Conservation (phyloP, 2,888 invertebrate species). For the Plusia festucae region DNA sequence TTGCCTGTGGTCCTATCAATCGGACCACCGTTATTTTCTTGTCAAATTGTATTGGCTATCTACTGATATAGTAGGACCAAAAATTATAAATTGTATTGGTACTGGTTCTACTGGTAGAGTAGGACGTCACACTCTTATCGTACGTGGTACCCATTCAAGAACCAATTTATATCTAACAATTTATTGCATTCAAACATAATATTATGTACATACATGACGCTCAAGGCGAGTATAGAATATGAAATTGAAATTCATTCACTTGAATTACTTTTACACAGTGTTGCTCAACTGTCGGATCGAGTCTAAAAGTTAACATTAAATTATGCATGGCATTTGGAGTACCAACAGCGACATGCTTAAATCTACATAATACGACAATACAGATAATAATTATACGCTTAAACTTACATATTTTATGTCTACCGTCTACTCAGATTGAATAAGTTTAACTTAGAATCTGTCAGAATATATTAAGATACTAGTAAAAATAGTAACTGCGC, state of each 20-base stretch:
- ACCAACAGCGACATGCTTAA: conserved; percentile 23
- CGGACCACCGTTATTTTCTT: too few species aligned
- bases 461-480: conserved; percentile 6
- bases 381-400: conserved; percentile 45
- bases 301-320: conserved; percentile 46
- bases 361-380: conserved; percentile 41
- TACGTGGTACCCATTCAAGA: conserved; percentile 56
- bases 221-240: conserved; percentile 50
- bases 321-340: conserved; percentile 46
- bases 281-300: conserved; percentile 43
- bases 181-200: conserved; percentile 44
- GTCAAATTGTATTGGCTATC: too few species aligned
- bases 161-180: conserved; percentile 55
- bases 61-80: too few species aligned
- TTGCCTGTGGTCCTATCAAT: too few species aligned
- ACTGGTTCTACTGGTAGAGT: too few species aligned
- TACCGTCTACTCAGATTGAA: conserved; percentile 28
- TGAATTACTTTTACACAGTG: conserved; percentile 52
- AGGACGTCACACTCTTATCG: conserved; percentile 32
- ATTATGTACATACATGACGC: conserved; percentile 35
- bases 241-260: conserved; percentile 57
- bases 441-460: conserved; percentile 11
- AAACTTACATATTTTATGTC: conserved; percentile 39
- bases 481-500: conserved; percentile 27
- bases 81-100: too few species aligned